phyloP scores from a whole-genome alignment of 2,888 invertebrate species.

The Dimorphilus gyrociliatus region DNA sequence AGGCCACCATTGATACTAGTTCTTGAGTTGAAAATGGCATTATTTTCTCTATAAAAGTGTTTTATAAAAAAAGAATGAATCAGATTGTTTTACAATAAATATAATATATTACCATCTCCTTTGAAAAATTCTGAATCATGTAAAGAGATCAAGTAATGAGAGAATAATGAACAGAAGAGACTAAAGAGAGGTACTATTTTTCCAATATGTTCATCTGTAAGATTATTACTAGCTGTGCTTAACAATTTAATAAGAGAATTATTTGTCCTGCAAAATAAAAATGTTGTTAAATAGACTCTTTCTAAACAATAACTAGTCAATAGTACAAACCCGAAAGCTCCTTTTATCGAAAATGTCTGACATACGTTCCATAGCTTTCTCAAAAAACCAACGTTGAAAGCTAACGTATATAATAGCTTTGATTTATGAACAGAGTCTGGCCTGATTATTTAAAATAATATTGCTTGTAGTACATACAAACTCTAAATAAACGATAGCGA shows the following conservation, averaged over 20 bases:
- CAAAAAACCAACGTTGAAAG: conserved; percentile 60
- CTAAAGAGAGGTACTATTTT: conserved; percentile 59
- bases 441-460: no score
- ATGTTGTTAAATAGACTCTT: conserved; percentile 16
- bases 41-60: conserved; percentile 1
- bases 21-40: conserved; percentile 60
- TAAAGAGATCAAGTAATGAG: conserved; percentile 58
- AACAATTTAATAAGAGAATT: conserved; percentile 49
- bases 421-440: no score
- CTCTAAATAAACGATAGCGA: no score
- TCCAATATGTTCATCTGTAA: conserved; percentile 48
- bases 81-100: conserved; percentile 1
- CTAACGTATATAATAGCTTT: conserved; percentile 58
- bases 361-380: conserved; percentile 52
- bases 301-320: conserved; percentile 1
- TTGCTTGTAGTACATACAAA: no score
- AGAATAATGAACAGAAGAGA: conserved; percentile 66
- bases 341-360: conserved; percentile 14
- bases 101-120: conserved; percentile 22
- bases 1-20: conserved; percentile 53
- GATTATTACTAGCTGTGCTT: no score
- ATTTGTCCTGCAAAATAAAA: conserved; percentile 17
- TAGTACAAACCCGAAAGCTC: not conserved
- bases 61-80: not conserved
- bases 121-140: conserved; percentile 67